phyloP scores from a whole-genome alignment of 1,140 invertebrate species.

The Hyphantria cunea region DNA sequence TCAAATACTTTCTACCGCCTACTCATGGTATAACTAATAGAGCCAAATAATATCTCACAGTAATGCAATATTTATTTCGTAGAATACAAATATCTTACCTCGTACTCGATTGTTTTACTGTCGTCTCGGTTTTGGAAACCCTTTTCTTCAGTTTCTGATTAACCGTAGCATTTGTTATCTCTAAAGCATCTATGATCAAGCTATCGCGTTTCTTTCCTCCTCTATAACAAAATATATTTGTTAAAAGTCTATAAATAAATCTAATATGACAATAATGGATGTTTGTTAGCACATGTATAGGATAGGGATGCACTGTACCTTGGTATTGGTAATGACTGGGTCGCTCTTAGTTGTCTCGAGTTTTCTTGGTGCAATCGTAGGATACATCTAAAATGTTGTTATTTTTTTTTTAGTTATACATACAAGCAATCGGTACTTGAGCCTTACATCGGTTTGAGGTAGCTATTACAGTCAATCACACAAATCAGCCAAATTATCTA shows the following conservation, averaged over 20 bases:
- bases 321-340: conserved; percentile 73
- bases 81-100: conserved; percentile 36
- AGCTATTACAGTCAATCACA: background rate
- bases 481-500: background rate
- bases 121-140: conserved; percentile 77
- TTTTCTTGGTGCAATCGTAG: conserved; percentile 66
- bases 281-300: no score
- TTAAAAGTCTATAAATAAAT: background rate
- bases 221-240: conserved; percentile 41
- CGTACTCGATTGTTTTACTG: conserved; percentile 54
- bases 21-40: no score
- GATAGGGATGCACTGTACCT: conserved; percentile 38
- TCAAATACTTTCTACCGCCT: no score
- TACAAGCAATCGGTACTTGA: background rate
- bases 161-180: conserved; percentile 45
- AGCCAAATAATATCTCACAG: no score
- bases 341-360: conserved; percentile 68
- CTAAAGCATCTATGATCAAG: conserved; percentile 40
- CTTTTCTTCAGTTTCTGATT: conserved; percentile 81
- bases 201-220: conserved; percentile 76
- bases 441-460: background rate
- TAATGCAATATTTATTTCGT: no score
- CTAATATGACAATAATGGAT: background rate
- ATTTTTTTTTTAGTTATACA: background rate
- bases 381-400: conserved; percentile 56